phyloP scores from a whole-genome alignment of 2,888 invertebrate species.

The Uropetala carovei region DNA sequence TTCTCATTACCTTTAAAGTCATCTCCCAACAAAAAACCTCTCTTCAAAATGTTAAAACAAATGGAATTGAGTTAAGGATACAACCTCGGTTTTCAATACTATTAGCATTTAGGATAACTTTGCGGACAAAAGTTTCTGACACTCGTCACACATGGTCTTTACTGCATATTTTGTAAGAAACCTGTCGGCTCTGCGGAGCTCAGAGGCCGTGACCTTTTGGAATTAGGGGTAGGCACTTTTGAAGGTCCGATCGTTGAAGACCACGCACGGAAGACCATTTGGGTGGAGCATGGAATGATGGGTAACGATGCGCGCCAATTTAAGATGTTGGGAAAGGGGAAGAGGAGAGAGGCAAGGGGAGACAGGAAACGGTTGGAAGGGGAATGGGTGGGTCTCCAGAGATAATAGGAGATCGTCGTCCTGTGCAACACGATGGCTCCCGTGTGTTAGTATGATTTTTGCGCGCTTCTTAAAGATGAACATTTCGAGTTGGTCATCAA shows the following conservation, averaged over 20 bases:
- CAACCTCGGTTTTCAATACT: no score
- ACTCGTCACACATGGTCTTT: no score
- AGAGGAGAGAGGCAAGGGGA: neutral
- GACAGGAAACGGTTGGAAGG: conserved; percentile 13
- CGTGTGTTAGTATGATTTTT: neutral
- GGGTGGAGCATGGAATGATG: conserved; percentile 25
- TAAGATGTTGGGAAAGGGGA: neutral
- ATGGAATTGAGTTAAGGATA: no score
- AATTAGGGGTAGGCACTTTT: neutral
- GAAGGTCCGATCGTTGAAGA: conserved; percentile 16
- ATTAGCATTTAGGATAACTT: no score
- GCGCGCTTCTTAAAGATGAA: neutral
- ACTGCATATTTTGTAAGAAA: no score
- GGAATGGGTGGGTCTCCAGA: conserved; percentile 30
- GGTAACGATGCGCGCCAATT: conserved; percentile 35
- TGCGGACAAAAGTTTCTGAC: no score
- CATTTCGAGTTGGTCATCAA: neutral
- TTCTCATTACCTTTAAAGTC: no score
- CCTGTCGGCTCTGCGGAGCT: neutral
- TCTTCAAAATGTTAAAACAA: no score
- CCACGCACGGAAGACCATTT: conserved; percentile 14
- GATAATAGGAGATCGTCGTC: neutral
- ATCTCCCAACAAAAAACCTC: no score
- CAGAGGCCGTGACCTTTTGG: neutral
- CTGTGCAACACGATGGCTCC: neutral